Evolutionary conservation across 1,140 invertebrate genomes (phyloP), one percentile per base, ranked within the genome.

Genomic region (Calosoma granatense): DNA sequence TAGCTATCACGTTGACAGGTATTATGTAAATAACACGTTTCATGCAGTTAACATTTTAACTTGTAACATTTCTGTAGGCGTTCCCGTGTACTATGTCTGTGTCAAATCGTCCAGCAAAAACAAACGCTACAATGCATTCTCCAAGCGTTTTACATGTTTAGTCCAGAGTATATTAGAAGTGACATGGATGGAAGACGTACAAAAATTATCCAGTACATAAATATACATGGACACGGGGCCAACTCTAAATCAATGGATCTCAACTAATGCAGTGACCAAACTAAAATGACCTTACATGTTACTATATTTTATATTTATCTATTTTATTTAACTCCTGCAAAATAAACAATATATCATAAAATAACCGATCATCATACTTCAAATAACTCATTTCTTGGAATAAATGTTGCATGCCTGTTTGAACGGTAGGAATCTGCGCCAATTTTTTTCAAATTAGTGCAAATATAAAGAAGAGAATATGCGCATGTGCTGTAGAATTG

Each of bases 51-150:
- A 23, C 23, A 2, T n/a, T n/a, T 36, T 20, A 26, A 36, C 2
- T 51, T 2, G 51, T 56, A 12, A 12, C 20, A 41, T 51, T 54
- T 2, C 55, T 55, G 58, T 59, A 67, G 94, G 93, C 9, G 83
- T 97, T 60, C 94, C 94, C 2, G 86, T 97, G 1, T 98, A 97
- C 70, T 83, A 88, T 57, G 56, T 94, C 0, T 94, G 90, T 63
- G 87, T 97, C 9, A 80, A 82, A 61, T 92, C 90, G 88, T 78
- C 88, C 66, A 83, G 81, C 20, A 95, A 94, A 69, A 78, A 78
- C 0, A 58, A 69, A 15, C 61, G 63, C 11, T 78, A 76, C 59
- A 61, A 75, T 53, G 59, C 55, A 6, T 63, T 69, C 56, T 75
- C 73, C 0, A 68, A 63, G 23, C 65, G 64, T 53, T 56, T 75